These are phyloP conservation scores for Marronus borbonicus DNA, from an alignment of 2,888 invertebrate species.

Conservation along the genomic window DNA sequence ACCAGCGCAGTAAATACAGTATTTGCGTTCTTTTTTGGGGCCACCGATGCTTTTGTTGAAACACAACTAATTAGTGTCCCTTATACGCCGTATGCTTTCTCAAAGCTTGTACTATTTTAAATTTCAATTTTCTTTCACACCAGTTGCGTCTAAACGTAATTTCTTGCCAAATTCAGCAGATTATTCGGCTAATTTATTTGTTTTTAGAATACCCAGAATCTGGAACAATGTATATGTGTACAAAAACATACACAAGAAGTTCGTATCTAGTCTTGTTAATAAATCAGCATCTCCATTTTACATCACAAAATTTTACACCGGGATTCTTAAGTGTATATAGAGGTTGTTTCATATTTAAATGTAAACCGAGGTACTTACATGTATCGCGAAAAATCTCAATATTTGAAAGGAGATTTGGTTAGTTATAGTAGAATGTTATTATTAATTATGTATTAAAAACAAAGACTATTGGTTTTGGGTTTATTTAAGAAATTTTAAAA, in stretches of 20 bases:
- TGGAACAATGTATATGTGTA: not conserved
- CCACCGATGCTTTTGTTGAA: too few species aligned
- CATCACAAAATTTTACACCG: not conserved
- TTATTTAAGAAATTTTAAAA: not conserved
- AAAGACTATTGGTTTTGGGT: constrained; percentile 3
- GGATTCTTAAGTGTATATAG: not conserved
- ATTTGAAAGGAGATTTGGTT: too few species aligned
- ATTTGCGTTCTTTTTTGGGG: too few species aligned
- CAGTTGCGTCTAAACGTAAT: too few species aligned
- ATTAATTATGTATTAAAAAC: not conserved
- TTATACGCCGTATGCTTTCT: too few species aligned
- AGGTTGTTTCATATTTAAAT: constrained; percentile 38
- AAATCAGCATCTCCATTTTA: constrained; percentile 9
- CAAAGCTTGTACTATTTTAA: not conserved
- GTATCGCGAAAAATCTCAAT: too few species aligned
- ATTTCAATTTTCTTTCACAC: constrained; percentile 21
- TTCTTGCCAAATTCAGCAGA: too few species aligned
- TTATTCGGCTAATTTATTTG: too few species aligned
- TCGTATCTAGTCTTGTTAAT: constrained; percentile 34
- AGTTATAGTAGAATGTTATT: not conserved
- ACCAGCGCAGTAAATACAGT: too few species aligned
- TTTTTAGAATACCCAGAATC: constrained; percentile 25
- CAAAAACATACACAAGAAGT: not conserved
- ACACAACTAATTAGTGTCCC: too few species aligned
- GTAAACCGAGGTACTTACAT: not conserved